Conservation (phyloP, 2,113 vertebrate species). For the Eulemur macaco region DNA sequence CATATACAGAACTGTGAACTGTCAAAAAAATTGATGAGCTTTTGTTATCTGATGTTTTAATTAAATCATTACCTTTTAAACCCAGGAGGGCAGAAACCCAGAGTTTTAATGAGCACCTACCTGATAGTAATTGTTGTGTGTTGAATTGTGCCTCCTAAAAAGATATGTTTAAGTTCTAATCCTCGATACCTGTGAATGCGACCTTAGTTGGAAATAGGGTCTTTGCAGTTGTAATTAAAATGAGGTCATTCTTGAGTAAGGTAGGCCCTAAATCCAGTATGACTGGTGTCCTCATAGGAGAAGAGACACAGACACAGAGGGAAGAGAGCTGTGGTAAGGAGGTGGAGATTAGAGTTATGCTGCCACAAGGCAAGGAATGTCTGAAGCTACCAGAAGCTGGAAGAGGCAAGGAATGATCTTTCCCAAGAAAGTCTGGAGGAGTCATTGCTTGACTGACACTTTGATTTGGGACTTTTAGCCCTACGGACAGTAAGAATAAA, state of each 20-base stretch:
- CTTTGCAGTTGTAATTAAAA: not conserved
- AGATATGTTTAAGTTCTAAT: not conserved
- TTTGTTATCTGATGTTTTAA: not conserved
- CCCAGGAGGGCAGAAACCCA: not conserved
- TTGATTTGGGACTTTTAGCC: not conserved
- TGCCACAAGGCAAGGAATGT: not conserved
- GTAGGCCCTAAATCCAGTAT: not conserved
- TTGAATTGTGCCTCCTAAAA: not conserved
- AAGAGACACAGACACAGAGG: not conserved
- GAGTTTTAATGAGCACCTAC: not conserved
- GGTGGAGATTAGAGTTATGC: not conserved
- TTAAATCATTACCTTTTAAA: not conserved
- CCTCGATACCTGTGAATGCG: not conserved
- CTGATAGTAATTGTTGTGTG: not conserved
- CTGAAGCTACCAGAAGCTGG: not conserved
- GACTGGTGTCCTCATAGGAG: not conserved
- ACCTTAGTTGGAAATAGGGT: not conserved
- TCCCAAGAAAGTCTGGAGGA: not conserved
- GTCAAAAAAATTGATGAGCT: not conserved
- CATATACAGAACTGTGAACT: not conserved
- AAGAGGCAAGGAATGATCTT: not conserved
- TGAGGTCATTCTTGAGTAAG: not conserved
- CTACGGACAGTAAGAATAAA: not conserved
- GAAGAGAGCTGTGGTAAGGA: not conserved
- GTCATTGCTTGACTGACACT: no score